Conservation (phyloP, 2,888 invertebrate genomes). For the Venustoraphidia nigricollis region DNA sequence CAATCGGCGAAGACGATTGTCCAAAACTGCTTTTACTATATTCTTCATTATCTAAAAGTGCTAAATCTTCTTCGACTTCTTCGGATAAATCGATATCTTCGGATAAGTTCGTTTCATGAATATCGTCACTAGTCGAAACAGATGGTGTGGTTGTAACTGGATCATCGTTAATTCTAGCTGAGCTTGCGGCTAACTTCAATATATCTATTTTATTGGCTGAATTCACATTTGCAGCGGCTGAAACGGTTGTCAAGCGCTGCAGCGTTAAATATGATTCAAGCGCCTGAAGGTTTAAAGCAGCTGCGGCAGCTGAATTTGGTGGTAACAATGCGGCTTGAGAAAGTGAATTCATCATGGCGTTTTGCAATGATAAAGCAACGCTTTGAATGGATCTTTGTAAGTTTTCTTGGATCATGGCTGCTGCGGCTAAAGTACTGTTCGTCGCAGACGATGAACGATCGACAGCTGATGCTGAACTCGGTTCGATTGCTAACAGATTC, state of each 20-base stretch:
- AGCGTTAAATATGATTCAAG: conserved; percentile 73
- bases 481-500: neutral
- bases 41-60: conserved; percentile 57
- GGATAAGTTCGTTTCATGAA: conserved; percentile 23
- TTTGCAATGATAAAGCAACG: conserved; percentile 67
- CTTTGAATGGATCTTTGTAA: conserved; percentile 43
- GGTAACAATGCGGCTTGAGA: conserved; percentile 73
- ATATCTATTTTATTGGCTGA: conserved; percentile 46
- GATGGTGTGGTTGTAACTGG: conserved; percentile 7
- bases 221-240: conserved; percentile 30
- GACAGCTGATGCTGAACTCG: neutral
- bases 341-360: conserved; percentile 69
- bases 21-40: conserved; percentile 26
- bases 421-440: conserved; percentile 26
- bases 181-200: conserved; percentile 40
- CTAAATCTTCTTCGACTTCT: conserved; percentile 59
- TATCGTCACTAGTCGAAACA: conserved; percentile 18
- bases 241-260: conserved; percentile 58
- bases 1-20: conserved; percentile 38
- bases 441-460: neutral
- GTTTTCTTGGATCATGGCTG: conserved; percentile 48
- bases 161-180: conserved; percentile 25
- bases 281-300: conserved; percentile 71
- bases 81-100: conserved; percentile 54
- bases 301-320: conserved; percentile 69